Base-by-base conservation (phyloP, 1,140 invertebrate species). In the Parapsyche elsis region DNA sequence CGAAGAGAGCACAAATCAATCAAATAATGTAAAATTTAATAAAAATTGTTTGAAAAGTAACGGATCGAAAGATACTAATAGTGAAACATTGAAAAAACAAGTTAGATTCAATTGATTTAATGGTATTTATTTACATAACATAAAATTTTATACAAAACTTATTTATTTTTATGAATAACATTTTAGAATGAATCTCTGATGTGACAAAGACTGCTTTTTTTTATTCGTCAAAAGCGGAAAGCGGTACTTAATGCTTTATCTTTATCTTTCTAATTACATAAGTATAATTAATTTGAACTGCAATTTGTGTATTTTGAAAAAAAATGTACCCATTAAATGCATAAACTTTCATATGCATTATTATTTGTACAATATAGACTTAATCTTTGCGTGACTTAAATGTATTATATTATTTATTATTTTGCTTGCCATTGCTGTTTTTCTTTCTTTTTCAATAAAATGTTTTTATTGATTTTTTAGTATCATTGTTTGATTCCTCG, bases 91-190 rank as follows among this genome's bases (percentile, higher is more conserved):
- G 10, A 77, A 64, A 64, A 77, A 77, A 67, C 75, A 64, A 19
- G 75, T 77, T 45, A 77, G 75, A 67, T 77, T 77, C 23, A 64
- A 77, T 77, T 61, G 21, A 77, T 77, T n/a, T 30, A 38, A 2
- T 67, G 16, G 7, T 67, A 7, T 67, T 21, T n/a, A n/a, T n/a
- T n/a, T n/a, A n/a, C n/a, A n/a, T n/a, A n/a, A n/a, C n/a, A n/a
- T n/a, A n/a, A n/a, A n/a, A n/a, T n/a, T n/a, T n/a, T n/a, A n/a
- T n/a, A n/a, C n/a, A n/a, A n/a, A n/a, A n/a, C n/a, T n/a, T n/a
- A n/a, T n/a, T n/a, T n/a, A n/a, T n/a, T n/a, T n/a, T n/a, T n/a
- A n/a, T n/a, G n/a, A n/a, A n/a, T 67, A 7, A 38, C 30, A 4
- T 38, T 38, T 38, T 7, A 38, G 30, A 38, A 38, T 38, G 30